Evolutionary conservation across 2,888 invertebrate species (phyloP).

Genomic region (Augiades crinisus): DNA sequence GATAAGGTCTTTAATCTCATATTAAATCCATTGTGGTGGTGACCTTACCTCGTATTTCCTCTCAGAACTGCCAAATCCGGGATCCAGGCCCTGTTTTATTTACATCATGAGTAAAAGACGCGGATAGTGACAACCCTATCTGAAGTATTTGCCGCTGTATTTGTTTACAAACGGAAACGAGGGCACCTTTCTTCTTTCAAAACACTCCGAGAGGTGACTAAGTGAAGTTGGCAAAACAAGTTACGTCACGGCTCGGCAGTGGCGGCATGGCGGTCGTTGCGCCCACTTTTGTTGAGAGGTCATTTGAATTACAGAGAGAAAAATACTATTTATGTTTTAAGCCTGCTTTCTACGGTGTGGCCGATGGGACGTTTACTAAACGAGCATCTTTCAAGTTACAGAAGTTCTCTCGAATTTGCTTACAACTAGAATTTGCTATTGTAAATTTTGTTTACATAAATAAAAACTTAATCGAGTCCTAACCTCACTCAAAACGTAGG

Average conservation of each 20-base stretch:
- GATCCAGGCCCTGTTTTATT: too few relatives aligned
- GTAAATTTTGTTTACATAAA: too few relatives aligned
- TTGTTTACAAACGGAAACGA: slow-evolving; percentile 65
- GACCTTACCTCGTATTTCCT: too few relatives aligned
- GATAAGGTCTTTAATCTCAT: too few relatives aligned
- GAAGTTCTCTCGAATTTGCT: too few relatives aligned
- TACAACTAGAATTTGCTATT: too few relatives aligned
- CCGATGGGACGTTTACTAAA: background rate
- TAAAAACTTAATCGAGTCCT: too few relatives aligned
- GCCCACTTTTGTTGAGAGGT: slow-evolving; percentile 21
- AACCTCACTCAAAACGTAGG: too few relatives aligned
- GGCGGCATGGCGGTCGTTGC: slow-evolving; percentile 34
- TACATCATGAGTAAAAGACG: too few relatives aligned
- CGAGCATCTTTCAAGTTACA: background rate
- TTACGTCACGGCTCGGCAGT: slow-evolving; percentile 52
- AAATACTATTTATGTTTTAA: slow-evolving; percentile 18
- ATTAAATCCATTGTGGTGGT: too few relatives aligned
- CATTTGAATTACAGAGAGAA: slow-evolving; percentile 18
- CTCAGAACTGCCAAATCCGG: too few relatives aligned
- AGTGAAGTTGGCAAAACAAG: slow-evolving; percentile 67
- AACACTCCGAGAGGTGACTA: slow-evolving; percentile 61
- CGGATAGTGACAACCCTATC: slow-evolving; percentile 2
- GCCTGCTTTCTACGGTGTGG: background rate
- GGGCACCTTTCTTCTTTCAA: slow-evolving; percentile 69
- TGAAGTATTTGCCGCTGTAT: slow-evolving; percentile 34